Evolutionary conservation across 2,888 invertebrate species (phyloP).

Genomic region (Saturnia pavonia): DNA sequence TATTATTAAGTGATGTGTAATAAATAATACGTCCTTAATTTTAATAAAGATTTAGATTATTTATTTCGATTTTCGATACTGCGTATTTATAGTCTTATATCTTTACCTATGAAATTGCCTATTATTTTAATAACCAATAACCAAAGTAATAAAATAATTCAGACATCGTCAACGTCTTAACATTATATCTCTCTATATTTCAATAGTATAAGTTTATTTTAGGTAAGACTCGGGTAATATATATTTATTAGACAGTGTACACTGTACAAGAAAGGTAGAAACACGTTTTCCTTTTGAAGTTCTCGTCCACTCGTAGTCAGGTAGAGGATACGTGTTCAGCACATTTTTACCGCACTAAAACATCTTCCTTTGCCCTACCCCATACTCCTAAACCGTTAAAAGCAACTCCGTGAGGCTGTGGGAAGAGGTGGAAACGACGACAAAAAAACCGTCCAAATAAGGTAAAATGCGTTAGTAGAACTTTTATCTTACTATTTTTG

Average conservation of each 20-base stretch:
- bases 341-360: constrained; percentile 33
- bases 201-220: not conserved
- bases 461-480: constrained; percentile 40
- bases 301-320: constrained; percentile 25
- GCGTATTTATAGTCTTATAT: too few species aligned
- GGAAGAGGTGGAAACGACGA: constrained; percentile 35
- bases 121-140: not conserved
- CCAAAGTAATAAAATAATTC: not conserved
- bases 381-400: constrained; percentile 45
- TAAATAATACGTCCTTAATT: too few species aligned
- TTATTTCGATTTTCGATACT: too few species aligned
- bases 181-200: not conserved
- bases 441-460: constrained; percentile 41
- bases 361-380: constrained; percentile 37
- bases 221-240: not conserved
- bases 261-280: constrained; percentile 15
- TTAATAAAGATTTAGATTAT: too few species aligned
- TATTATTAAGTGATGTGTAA: too few species aligned
- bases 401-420: constrained; percentile 42
- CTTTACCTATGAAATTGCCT: too few species aligned
- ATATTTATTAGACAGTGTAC: constrained; percentile 10
- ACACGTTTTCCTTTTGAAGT: constrained; percentile 28
- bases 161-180: not conserved
- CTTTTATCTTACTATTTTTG: constrained; percentile 36
- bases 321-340: constrained; percentile 25